phyloP scores from a whole-genome alignment of 2,113 vertebrate genomes.

The Nerophis lumbriciformis region DNA sequence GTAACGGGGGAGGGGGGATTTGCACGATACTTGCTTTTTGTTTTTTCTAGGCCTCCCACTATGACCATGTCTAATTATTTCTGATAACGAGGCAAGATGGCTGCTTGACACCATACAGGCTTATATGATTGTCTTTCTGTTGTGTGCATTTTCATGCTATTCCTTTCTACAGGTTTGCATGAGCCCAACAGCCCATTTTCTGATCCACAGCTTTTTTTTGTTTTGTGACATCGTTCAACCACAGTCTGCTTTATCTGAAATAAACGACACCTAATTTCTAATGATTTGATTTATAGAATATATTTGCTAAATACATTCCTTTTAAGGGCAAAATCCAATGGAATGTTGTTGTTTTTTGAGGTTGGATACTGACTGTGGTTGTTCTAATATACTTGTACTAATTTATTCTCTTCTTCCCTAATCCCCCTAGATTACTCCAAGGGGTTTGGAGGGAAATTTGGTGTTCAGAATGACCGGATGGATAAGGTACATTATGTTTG shows the following conservation, averaged over 20 bases:
- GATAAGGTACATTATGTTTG: conserved; percentile 78
- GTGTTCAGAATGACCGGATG: conserved; percentile 93
- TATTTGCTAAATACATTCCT: background rate
- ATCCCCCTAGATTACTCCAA: conserved; percentile 82
- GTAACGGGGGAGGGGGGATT: too few relatives aligned
- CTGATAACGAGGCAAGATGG: conserved; percentile 6
- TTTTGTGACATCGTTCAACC: conserved; percentile 1
- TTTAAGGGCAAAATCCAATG: background rate
- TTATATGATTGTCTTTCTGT: background rate
- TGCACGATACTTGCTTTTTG: too few relatives aligned
- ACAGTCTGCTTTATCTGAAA: conserved; percentile 21
- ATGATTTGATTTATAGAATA: background rate
- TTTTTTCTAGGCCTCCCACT: too few relatives aligned
- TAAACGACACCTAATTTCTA: too few relatives aligned
- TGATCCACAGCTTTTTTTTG: background rate
- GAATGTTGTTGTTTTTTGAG: background rate
- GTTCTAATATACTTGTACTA: rapidly evolving
- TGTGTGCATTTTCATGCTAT: background rate
- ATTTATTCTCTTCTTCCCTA: background rate
- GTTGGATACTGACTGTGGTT: conserved; percentile 11
- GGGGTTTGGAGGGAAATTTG: conserved; percentile 94
- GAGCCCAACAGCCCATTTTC: conserved; percentile 16
- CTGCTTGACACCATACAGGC: conserved; percentile 8
- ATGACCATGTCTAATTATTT: too few relatives aligned
- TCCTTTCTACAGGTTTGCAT: conserved; percentile 42